Conservation (phyloP, 2,888 invertebrate genomes). For the Ennomos erosarius region DNA sequence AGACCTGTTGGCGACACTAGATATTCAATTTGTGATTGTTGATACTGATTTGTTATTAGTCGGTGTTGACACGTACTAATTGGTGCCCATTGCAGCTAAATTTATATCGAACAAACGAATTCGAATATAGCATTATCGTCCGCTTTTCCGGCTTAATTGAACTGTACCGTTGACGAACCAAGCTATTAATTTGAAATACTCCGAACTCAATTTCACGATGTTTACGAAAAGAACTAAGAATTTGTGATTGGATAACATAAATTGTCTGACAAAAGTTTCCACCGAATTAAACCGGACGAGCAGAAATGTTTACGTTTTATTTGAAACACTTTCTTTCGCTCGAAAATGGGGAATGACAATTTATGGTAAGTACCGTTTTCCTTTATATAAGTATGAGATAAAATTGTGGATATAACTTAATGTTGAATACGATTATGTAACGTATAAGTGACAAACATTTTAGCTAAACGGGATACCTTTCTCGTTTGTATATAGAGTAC, state of each 20-base stretch:
- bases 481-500: not conserved
- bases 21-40: conserved; percentile 9
- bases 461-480: not conserved
- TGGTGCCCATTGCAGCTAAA: conserved; percentile 12
- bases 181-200: conserved; percentile 20
- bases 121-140: conserved; percentile 1
- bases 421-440: conserved; percentile 14
- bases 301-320: conserved; percentile 48
- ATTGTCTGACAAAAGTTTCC: conserved; percentile 43
- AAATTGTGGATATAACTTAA: conserved; percentile 25
- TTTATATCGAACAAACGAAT: conserved; percentile 1
- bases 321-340: conserved; percentile 41
- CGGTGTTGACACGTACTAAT: conserved; percentile 15
- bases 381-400: conserved; percentile 29
- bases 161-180: conserved; percentile 11
- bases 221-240: conserved; percentile 38
- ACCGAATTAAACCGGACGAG: conserved; percentile 44
- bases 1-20: not conserved
- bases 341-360: conserved; percentile 31
- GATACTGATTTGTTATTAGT: conserved; percentile 19
- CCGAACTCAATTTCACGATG: conserved; percentile 22
- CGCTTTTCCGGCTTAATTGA: conserved; percentile 4
- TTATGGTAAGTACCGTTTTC: conserved; percentile 31
- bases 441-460: conserved; percentile 8
- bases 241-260: conserved; percentile 46